Conservation (phyloP, 2,888 invertebrate species). For the Diaprepes abbreviatus region DNA sequence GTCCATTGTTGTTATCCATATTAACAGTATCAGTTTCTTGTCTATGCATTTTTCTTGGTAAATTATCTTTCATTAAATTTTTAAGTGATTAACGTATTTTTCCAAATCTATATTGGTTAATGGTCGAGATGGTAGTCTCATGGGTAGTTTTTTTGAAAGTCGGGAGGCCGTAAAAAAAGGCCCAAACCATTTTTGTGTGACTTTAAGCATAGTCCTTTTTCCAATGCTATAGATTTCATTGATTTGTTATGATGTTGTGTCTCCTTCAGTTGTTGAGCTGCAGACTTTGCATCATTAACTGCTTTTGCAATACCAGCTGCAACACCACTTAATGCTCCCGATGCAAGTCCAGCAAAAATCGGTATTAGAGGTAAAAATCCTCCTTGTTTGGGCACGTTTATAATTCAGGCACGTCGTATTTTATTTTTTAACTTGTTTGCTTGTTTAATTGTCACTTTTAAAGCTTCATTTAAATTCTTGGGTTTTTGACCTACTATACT, state of each 20-base stretch:
- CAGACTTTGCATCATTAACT: constrained; percentile 51
- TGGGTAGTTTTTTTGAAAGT: constrained; percentile 11
- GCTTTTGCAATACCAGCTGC: constrained; percentile 53
- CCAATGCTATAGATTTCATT: constrained; percentile 54
- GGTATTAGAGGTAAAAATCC: constrained; percentile 28
- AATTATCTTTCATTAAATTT: constrained; percentile 50
- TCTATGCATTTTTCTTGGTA: constrained; percentile 15
- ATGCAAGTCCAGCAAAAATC: constrained; percentile 41
- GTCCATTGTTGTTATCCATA: neutral
- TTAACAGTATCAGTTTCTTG: neutral
- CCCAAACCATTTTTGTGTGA: neutral
- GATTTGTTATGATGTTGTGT: no score
- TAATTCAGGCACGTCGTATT: constrained; percentile 19
- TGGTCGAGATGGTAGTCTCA: no score
- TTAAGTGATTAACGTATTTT: constrained; percentile 46
- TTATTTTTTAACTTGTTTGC: constrained; percentile 36
- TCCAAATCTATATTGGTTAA: no score
- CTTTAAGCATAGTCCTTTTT: constrained; percentile 39
- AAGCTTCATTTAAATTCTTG: constrained; percentile 5
- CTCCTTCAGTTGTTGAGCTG: no score
- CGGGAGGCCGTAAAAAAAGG: neutral
- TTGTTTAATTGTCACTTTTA: constrained; percentile 17
- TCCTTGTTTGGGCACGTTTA: constrained; percentile 28
- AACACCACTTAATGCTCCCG: constrained; percentile 48
- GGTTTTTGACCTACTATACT: no score